A percentile compares a stretch with the other conserved stretches of the same genome.
These are phyloP conservation scores for Dynastes tityus DNA, from an alignment of 2,888 invertebrate species.

Conservation along the genomic window DNA sequence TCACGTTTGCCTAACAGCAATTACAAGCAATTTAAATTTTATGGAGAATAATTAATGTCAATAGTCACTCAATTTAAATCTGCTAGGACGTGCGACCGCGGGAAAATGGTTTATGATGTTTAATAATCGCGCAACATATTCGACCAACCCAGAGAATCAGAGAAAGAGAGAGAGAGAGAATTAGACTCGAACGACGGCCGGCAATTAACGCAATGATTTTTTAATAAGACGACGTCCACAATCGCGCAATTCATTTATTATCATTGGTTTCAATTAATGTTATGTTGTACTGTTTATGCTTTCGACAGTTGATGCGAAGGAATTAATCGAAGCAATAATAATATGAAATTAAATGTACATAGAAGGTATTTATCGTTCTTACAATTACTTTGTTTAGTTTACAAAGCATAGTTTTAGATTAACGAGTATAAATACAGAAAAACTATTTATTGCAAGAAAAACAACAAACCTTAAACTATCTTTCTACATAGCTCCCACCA, in stretches of 20 bases:
- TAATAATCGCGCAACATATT: background rate
- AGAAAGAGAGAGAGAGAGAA: background rate
- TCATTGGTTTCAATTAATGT: slow-evolving; percentile 9
- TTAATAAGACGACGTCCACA: slow-evolving; percentile 2
- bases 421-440: too few relatives aligned
- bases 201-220: background rate
- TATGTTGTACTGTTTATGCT: too few relatives aligned
- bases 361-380: too few relatives aligned
- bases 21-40: slow-evolving; percentile 43
- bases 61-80: slow-evolving; percentile 38
- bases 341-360: background rate
- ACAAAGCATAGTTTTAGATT: too few relatives aligned
- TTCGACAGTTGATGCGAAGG: background rate
- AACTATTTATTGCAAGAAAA: too few relatives aligned
- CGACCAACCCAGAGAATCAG: too few relatives aligned
- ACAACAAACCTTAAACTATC: too few relatives aligned
- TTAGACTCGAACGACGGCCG: background rate
- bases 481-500: too few relatives aligned
- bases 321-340: background rate
- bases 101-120: background rate
- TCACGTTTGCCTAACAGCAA: background rate
- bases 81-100: background rate
- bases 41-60: slow-evolving; percentile 34
- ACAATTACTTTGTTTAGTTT: too few relatives aligned
- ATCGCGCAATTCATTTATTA: background rate